phyloP scores from a whole-genome alignment of 2,797 vertebrate species.

The Pteropus rufus region DNA sequence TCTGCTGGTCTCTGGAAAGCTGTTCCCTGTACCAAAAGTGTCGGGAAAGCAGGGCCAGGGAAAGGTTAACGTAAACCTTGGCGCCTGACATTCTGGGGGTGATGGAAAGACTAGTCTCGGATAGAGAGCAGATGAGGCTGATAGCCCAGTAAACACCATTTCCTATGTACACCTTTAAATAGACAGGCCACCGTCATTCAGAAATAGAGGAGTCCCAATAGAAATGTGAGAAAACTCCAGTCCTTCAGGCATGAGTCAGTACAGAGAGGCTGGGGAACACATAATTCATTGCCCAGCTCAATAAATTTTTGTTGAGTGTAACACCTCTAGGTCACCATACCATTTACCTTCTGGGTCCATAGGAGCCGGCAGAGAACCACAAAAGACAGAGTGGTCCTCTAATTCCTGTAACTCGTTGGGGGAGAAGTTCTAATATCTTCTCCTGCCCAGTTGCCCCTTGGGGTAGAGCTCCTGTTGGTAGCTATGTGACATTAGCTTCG shows the following conservation, averaged over 20 bases:
- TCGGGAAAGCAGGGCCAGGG: neutral
- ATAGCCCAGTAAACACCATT: neutral
- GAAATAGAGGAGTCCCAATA: neutral
- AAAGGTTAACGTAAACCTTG: neutral
- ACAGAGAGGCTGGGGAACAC: neutral
- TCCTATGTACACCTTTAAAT: neutral
- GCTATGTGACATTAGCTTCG: neutral
- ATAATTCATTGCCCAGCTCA: neutral
- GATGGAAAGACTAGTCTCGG: neutral
- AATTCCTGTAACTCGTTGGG: neutral
- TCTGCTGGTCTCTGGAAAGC: neutral
- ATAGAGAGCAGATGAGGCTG: neutral
- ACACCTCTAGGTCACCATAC: neutral
- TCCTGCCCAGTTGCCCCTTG: neutral
- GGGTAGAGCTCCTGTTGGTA: neutral
- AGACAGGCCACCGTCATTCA: neutral
- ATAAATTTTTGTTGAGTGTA: neutral
- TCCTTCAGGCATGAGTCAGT: neutral
- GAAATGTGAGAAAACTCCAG: neutral
- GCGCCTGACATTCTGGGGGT: neutral
- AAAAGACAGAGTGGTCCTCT: neutral
- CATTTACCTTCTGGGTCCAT: neutral
- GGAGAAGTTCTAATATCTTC: neutral
- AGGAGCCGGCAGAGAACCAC: neutral
- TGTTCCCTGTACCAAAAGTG: neutral